Evolutionary conservation across 1,140 invertebrate genomes (phyloP), one percentile per base, ranked within the genome.

Genomic region (Limonius californicus): DNA sequence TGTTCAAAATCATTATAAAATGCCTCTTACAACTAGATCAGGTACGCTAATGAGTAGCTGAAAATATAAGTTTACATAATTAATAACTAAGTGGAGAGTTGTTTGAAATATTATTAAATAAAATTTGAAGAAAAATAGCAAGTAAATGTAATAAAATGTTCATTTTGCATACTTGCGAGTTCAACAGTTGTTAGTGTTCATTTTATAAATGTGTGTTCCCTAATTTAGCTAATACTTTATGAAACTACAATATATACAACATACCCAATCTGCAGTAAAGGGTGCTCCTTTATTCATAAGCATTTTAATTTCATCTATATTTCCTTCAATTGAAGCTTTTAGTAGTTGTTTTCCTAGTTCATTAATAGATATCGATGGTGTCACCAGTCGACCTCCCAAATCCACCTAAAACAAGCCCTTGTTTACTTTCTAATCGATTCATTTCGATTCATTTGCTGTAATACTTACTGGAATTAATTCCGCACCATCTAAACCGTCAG

Each of bases 231-330:
- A 59, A 32, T 7, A 21, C 16, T 43, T 60, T n/a, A 32, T 32
- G 4, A 11, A 4, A 1, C 15, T 32, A 6, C 11, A 32, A 6
- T 32, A 39, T n/a, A 16, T 61, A 18, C n/a, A 15, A 42, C n/a
- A 65, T 80, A 93, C 91, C 92, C 93, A 95, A 76, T 97, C 93
- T 14, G 92, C 90, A 0, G 90, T 92, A 70, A 97, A 95, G 1
- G 93, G 94, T 23, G 94, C 92, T 47, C 94, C 94, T 78, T 87
- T 87, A 16, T 84, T 84, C 82, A 96, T 89, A 12, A 95, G 82
- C n/a, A 87, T 81, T 61, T 88, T 80, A 0, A 96, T 90, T 65
- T 85, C 82, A 47, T 87, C 83, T 1, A 87, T 86, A 73, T 95
- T 86, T 4, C 92, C 92, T 70, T 87, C 84, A 71, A 86, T 84